Evolutionary conservation across 2,797 vertebrate species (phyloP).

Genomic region (Hephaestus fuliginosus): DNA sequence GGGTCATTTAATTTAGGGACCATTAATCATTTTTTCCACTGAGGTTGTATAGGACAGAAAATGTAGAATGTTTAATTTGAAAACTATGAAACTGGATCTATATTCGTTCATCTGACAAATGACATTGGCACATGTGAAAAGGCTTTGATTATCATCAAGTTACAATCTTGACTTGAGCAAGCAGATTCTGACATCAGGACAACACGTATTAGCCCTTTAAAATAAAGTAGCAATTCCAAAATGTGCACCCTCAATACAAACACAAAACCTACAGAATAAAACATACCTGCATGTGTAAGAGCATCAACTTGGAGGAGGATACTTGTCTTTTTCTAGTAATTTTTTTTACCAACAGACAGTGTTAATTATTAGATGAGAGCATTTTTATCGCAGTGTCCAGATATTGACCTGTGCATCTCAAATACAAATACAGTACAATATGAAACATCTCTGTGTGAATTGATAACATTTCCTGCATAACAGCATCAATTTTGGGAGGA

Average conservation of each 20-base stretch:
- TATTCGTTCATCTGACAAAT: conserved; percentile 43
- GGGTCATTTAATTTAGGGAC: conserved; percentile 1
- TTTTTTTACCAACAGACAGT: conserved; percentile 15
- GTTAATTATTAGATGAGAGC: conserved; percentile 6
- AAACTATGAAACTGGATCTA: conserved; percentile 25
- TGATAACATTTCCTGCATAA: conserved; percentile 8
- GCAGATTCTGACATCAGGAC: conserved; percentile 55
- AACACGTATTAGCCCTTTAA: conserved; percentile 74
- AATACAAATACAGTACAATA: conserved; percentile 41
- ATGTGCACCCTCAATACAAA: conserved; percentile 47
- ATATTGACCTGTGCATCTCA: conserved; percentile 34
- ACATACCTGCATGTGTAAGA: conserved; percentile 16
- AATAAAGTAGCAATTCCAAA: conserved; percentile 48
- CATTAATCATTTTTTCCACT: background rate
- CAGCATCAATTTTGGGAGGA: conserved; percentile 1
- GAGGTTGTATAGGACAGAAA: conserved; percentile 8
- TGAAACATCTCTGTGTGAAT: conserved; percentile 22
- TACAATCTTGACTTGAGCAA: conserved; percentile 65
- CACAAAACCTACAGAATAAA: conserved; percentile 51
- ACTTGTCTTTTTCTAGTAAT: background rate
- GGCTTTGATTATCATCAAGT: conserved; percentile 69
- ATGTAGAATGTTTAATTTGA: conserved; percentile 4
- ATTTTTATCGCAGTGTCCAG: conserved; percentile 1
- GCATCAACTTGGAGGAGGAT: background rate
- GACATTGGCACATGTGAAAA: conserved; percentile 70